A percentile compares a stretch with the other conserved stretches of the same genome.
phyloP scores from a whole-genome alignment of 1,140 invertebrate genomes.

The Pemphigus obesinymphae region DNA sequence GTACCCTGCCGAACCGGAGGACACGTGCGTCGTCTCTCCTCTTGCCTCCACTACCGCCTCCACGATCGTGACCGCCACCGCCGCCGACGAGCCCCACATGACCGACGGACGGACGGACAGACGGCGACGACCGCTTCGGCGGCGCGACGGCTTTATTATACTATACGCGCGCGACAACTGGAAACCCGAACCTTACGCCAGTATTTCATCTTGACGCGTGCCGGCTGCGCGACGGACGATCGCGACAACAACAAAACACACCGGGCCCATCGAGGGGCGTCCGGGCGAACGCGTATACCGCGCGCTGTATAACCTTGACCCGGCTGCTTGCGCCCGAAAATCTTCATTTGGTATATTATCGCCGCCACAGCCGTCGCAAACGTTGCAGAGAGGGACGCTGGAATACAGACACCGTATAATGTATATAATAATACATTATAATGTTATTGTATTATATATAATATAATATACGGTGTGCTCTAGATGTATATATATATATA shows the following conservation, averaged over 20 bases:
- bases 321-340: neutral
- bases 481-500: too few species aligned
- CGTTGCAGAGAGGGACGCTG: neutral
- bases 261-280: neutral
- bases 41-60: neutral
- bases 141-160: too few species aligned
- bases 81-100: neutral
- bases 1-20: neutral
- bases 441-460: too few species aligned
- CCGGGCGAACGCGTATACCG: neutral
- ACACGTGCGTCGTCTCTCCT: neutral
- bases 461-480: too few species aligned
- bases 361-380: neutral
- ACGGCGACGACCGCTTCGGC: neutral
- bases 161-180: too few species aligned
- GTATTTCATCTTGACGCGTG: neutral
- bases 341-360: too few species aligned
- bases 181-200: conserved; percentile 11
- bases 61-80: neutral
- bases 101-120: neutral
- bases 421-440: too few species aligned
- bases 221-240: neutral
- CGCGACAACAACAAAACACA: neutral
- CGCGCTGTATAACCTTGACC: neutral
- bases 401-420: neutral